These are phyloP conservation scores for Atta colombica DNA, from an alignment of 1,140 invertebrate species.

Conservation along the genomic window DNA sequence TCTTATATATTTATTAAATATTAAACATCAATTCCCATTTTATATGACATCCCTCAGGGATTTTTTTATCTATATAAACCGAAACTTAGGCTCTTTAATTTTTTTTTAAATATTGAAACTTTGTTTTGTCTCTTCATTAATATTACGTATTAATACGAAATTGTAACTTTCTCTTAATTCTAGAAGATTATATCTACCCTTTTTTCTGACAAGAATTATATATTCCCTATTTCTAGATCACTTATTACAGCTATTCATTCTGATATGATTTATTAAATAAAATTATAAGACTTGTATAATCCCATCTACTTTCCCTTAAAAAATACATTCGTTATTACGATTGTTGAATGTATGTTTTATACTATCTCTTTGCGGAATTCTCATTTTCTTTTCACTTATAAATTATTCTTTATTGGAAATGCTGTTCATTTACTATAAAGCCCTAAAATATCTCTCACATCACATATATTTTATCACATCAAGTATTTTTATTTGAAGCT, in stretches of 20 bases:
- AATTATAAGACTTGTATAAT: neutral
- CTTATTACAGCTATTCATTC: neutral
- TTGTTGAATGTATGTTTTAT: neutral
- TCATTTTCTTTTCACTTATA: neutral
- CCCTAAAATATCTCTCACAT: neutral
- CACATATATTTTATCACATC: neutral
- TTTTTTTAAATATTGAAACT: neutral
- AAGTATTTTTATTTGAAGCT: neutral
- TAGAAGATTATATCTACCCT: neutral
- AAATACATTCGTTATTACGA: neutral
- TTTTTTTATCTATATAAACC: neutral
- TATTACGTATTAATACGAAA: neutral
- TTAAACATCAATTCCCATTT: neutral
- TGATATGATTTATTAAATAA: neutral
- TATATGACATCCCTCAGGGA: neutral
- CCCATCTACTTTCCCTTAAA: neutral
- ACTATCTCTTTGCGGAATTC: neutral
- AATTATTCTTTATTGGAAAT: neutral
- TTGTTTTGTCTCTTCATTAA: conserved; percentile 28
- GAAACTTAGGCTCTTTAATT: neutral
- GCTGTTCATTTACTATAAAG: neutral
- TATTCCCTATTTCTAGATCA: neutral
- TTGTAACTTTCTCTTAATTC: neutral
- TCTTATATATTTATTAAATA: neutral
- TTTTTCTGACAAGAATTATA: neutral